These are phyloP conservation scores for Willowsia nigromaculata DNA, from an alignment of 2,888 invertebrate genomes.

Conservation along the genomic window DNA sequence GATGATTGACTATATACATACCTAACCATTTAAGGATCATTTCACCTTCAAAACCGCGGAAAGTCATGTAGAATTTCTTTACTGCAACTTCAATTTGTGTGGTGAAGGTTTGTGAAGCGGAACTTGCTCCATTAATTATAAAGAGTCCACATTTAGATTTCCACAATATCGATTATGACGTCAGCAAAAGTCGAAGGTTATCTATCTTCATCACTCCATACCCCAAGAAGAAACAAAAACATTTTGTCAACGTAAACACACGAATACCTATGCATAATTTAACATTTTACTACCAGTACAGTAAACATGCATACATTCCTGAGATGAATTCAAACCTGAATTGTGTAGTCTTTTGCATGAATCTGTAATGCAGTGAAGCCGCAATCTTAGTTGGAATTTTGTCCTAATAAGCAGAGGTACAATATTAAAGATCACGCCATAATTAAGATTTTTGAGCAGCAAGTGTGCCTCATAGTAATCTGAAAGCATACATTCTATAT, in stretches of 20 bases:
- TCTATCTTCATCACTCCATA: background rate
- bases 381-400: background rate
- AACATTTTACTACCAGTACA: background rate
- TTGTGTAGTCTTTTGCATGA: too few relatives aligned
- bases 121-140: background rate
- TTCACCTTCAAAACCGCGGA: background rate
- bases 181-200: background rate
- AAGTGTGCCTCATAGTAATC: background rate
- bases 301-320: background rate
- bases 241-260: too few relatives aligned
- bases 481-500: background rate
- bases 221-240: background rate
- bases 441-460: background rate
- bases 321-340: background rate
- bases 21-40: background rate
- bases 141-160: background rate
- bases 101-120: too few relatives aligned
- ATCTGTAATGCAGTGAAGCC: background rate
- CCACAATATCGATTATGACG: constrained; percentile 11
- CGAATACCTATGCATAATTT: background rate
- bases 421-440: background rate
- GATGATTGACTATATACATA: too few relatives aligned
- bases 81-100: background rate
- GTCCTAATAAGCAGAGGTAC: background rate
- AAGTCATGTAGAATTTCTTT: background rate